Base-by-base conservation (phyloP, 2,797 vertebrate species). In the Clarias platycephalus region DNA sequence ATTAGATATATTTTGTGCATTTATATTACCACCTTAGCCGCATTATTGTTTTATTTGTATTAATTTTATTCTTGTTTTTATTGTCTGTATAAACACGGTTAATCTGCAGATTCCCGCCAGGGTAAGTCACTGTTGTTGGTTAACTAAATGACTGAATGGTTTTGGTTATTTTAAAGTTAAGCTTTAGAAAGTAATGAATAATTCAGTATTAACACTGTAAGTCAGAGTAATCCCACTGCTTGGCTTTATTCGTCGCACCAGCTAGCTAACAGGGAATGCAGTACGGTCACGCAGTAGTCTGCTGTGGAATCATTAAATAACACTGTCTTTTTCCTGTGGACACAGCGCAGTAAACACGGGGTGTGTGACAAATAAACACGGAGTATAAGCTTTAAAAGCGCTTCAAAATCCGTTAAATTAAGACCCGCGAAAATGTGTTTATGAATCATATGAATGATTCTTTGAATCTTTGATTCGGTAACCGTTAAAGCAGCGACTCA, bases 111-210 rank as follows among this genome's bases (percentile, higher is more conserved):
- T 20, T 40, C 77, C 62, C 40, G 3, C 62, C 78, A 66, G 40
- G 28, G 78, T 80, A 66, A 80, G 78, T 64, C 40, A 60, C 16
- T 28, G 3, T 28, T 64, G 37, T 26, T 49, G 15, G 16, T 64
- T 28, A 63, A 18, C 24, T n/a, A 44, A 64, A 9, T 49, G 2
- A 66, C n/a, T 26, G 37, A 64, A n/a, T 2, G n/a, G 0, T 5
- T 26, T 44, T 79, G 44, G 63, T 26, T 44, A n/a, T 79, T 79
- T 22, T 76, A 76, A 58, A 34, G n/a, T 74, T 44, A 44, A 44
- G 9, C 9, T 44, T 74, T 53, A 74, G 15, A 53, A 28, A 53
- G 44, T 16, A 6, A 26, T 74, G 13, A 34, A 37, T 77, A 26
- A 58, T 37, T 37, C 28, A 15, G 10, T 40, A 8, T 37, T 37